Base-by-base conservation (phyloP, 2,797 vertebrate species). In the Phoxinus dragarum region DNA sequence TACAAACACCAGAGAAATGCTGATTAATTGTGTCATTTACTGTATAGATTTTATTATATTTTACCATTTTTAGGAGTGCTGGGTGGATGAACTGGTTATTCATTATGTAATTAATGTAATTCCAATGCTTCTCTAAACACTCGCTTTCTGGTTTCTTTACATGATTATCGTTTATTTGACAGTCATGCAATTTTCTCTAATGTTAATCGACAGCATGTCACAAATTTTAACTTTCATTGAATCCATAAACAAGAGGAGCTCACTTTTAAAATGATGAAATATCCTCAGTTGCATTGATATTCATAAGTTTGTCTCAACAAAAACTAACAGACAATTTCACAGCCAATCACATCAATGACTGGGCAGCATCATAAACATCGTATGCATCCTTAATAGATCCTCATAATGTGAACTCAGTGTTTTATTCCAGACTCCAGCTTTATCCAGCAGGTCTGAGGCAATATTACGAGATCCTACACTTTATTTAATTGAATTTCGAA, bases 401-500 rank as follows among this genome's bases (percentile, higher is more conserved):
- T 44, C 16, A 3, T 19, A 12, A 49, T 49, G 17, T 80, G 19
- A 81, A 14, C 23, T 0, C 1, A 59, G 14, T 16, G 52, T 44
- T 54, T 40, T 21, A 34, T 69, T 59, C 59, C 31, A 31, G 3
- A 36, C 19, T 42, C 3, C 21, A 12, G 34, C 23, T 59, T 81
- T 44, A 81, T 71, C 67, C 36, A 36, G 21, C 16, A 42, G 23
- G 40, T 78, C 75, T 31, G 21, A 69, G 68, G 19, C 31, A 64
- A 9, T 34, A 44, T 64, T 17, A 14, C 2, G 0, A 47, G 27
- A 36, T 6, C 6, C 10, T 14, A 1, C 0, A 4, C 8, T 9
- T 23, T 71, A 52, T 68, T 61, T 47, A 61, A 80, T 80, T 85
- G 27, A 64, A 75, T 66, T 64, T 78, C 1, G 21, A 40, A 47